Evolutionary conservation across 2,888 invertebrate genomes (phyloP), one percentile per base, ranked within the genome.

Genomic region (Stenodera caucasica): DNA sequence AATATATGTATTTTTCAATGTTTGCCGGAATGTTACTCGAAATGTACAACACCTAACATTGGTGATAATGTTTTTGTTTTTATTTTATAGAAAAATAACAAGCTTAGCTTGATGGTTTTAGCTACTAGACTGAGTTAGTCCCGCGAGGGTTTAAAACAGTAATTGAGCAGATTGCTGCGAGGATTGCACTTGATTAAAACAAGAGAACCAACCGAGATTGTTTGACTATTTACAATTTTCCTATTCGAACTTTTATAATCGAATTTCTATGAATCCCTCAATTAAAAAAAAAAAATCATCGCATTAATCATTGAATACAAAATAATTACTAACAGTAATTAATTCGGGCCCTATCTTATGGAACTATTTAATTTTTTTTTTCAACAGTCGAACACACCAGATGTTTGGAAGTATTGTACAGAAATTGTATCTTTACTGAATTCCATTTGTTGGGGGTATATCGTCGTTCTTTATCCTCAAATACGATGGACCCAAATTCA

Each of bases 161-260:
- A 74, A 74, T 74, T 74, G 74, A 71, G 71, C 71, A 72, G 72
- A 74, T 74, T 74, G 72, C 70, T 69, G 70, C 69, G 72, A 72
- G 72, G 70, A 73, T 72, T 73, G 71, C 70, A 73, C 71, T 73
- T 74, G 73, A 74, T 74, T 74, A 73, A 74, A 74, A 74, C 74
- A 74, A 72, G 70, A 69, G 66, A 64, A 65, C 67, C 67, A 66
- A 64, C 66, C 59, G 60, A 61, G 66, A 65, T 58, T 54, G 58
- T 64, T 63, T 57, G 45, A 49, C 60, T 59, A 61, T 60, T 55
- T 58, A 61, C 61, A 49, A 58, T 35, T 57, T 50, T 52, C 45
- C 40, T 55, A 40, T 60, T 37, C 14, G 21, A 58, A 55, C 52
- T 53, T 58, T 61, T 37, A 49, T 52, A 54, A 61, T 61, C 61